Base-by-base conservation (phyloP, 2,797 vertebrate genomes). In the Argyrosomus regius region DNA sequence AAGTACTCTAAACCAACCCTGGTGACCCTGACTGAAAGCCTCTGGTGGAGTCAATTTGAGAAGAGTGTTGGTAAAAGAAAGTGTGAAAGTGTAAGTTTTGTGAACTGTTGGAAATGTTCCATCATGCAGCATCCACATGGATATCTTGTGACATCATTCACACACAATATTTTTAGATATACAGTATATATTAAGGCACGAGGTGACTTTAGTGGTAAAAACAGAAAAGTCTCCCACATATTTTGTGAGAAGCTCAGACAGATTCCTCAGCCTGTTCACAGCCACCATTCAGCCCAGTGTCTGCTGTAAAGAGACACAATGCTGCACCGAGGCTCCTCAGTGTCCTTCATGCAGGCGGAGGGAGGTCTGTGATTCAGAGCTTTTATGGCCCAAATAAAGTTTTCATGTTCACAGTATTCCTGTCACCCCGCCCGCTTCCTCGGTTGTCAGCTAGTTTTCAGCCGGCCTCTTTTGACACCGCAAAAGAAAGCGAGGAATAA, bases 371-470 rank as follows among this genome's bases (percentile, higher is more conserved):
- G 70, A 80, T 75, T 86, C 54, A 69, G 4, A 77, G 79, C 63
- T 59, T 80, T 82, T 75, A 84, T 58, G 56, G 60, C 31, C 35
- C 64, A 79, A 75, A 86, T 80, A 72, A 86, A 83, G 77, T 80
- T 80, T 81, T 83, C 71, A 75, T 66, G 72, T 78, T 31, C 56
- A 50, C 60, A 46, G 50, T 67, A 52, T 56, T 69, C 53, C 63
- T 43, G 28, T 65, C 82, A 70, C 6, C 61, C 22, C 11, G 4
- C 58, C 82, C 39, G 39, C 48, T 61, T 70, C 74, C 60, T 58
- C 8, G 54, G n/a, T 45, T 59, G 74, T 75, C 81, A 70, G 67
- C 59, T 18, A 22, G 31, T 64, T 87, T 61, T 31, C 58, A 20
- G 31, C 8, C 2, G 9, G 56, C 62, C 70, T 57, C 63, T 53